phyloP scores from a whole-genome alignment of 2,888 invertebrate genomes.

The Patella caerulea region DNA sequence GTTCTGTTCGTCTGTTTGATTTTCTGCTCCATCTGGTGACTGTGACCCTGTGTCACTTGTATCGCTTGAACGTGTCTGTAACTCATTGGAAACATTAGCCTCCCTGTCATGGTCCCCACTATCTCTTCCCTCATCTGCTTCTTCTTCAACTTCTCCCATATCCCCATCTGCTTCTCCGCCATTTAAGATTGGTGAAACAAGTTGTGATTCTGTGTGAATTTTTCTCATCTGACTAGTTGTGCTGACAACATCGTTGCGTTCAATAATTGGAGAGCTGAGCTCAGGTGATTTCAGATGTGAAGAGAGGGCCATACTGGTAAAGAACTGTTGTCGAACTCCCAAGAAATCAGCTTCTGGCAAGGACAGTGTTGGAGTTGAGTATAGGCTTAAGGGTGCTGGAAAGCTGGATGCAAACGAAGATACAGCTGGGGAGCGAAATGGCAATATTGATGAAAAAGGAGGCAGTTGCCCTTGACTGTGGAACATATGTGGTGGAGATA shows the following conservation, averaged over 20 bases:
- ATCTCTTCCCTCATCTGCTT: conserved; percentile 13
- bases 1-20: conserved; percentile 32
- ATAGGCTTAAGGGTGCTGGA: conserved; percentile 42
- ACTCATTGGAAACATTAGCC: conserved; percentile 17
- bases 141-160: conserved; percentile 31
- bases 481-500: conserved; percentile 27
- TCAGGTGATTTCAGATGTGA: conserved; percentile 32
- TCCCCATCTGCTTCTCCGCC: conserved; percentile 25
- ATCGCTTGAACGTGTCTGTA: conserved; percentile 44
- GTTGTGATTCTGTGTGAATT: conserved; percentile 57
- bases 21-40: conserved; percentile 48
- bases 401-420: conserved; percentile 33
- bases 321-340: conserved; percentile 22
- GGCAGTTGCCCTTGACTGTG: conserved; percentile 48
- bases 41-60: conserved; percentile 60
- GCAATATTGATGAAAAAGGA: conserved; percentile 50
- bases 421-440: conserved; percentile 37
- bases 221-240: conserved; percentile 48
- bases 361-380: conserved; percentile 30
- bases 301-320: conserved; percentile 28
- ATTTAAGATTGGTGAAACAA: conserved; percentile 43
- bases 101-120: conserved; percentile 18
- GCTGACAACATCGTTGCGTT: conserved; percentile 37
- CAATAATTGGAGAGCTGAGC: conserved; percentile 27
- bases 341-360: conserved; percentile 26